Base-by-base conservation (phyloP, 92 coral and sea anemone genomes). In the Phenganax marumi region DNA sequence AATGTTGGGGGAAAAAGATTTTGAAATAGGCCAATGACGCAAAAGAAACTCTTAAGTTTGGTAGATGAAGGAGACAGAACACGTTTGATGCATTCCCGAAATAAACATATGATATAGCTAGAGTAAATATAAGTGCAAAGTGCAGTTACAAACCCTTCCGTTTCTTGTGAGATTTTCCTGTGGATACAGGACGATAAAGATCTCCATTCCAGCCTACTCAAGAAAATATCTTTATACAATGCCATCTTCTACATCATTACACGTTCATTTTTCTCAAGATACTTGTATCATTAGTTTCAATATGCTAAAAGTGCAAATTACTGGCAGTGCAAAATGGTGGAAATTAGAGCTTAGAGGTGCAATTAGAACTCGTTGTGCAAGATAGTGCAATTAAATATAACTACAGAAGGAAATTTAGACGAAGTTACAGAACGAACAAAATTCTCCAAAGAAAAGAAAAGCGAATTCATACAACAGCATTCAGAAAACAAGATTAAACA, bases 171-270 rank as follows among this genome's bases (percentile, higher is more conserved):
- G 81, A 76, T 76, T 76, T 76, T 43, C 48, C 81, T 54, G 68
- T 25, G 18, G 81, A 16, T 26, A 55, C 81, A 22, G 81, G 68
- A 55, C 81, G 81, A 57, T 76, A 76, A 2, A 76, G 81, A 53
- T 76, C 81, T 17, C 81, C 81, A 76, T 76, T 76, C 81, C 81
- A 76, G 10, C 81, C 81, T 76, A 57, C 81, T 76, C 81, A 26
- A 76, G 81, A 76, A 48, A 76, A 54, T 39, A 62, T 54, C 65
- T 49, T 10, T 0, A 62, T 62, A 33, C 49, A 66, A 72, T 48
- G 57, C 68, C 26, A 68, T 21, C 61, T 12, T 55, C 61, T 55
- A n/a, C 16, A 12, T n/a, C 18, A 55, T 55, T 55, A 55, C 18
- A 55, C 65, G 22, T 58, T 23, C 23, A 18, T 6, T 58, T 33